Conservation (phyloP, 2,113 vertebrate genomes). For the Melanerpes formicivorus region DNA sequence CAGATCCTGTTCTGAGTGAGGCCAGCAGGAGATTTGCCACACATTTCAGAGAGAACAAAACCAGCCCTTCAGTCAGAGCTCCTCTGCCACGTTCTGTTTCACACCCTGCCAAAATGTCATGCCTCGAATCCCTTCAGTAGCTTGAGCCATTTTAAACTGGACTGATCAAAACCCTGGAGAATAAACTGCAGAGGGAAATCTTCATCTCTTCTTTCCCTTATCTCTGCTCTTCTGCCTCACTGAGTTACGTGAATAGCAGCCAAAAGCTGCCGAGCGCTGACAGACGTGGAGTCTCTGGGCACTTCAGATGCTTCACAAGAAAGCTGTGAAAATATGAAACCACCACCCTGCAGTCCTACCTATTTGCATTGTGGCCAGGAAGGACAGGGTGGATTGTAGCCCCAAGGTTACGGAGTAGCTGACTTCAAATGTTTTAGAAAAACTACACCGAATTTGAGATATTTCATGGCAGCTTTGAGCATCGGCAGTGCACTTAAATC, state of each 20-base stretch:
- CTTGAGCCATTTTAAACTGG: conserved; percentile 27
- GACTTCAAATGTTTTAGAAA: background rate
- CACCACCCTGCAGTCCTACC: background rate
- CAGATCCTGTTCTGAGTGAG: background rate
- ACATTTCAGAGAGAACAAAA: conserved; percentile 34
- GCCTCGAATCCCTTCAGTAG: conserved; percentile 45
- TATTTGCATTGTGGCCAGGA: background rate
- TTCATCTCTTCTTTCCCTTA: conserved; percentile 8
- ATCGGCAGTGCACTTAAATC: background rate
- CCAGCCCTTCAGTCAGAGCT: background rate
- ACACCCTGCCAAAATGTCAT: conserved; percentile 59
- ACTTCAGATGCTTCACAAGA: background rate
- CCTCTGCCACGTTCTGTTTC: conserved; percentile 54
- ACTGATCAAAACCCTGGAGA: conserved; percentile 37
- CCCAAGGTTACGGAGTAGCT: background rate
- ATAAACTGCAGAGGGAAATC: conserved; percentile 17
- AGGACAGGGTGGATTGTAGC: background rate
- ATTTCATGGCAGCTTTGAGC: background rate
- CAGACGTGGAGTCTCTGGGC: background rate
- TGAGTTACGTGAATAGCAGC: conserved; percentile 12
- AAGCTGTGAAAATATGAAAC: background rate
- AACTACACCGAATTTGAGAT: background rate
- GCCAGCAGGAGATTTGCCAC: background rate
- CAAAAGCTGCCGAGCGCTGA: background rate
- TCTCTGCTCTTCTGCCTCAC: conserved; percentile 44